phyloP scores from a whole-genome alignment of 2,888 invertebrate genomes.

The Pseudoips prasinana region DNA sequence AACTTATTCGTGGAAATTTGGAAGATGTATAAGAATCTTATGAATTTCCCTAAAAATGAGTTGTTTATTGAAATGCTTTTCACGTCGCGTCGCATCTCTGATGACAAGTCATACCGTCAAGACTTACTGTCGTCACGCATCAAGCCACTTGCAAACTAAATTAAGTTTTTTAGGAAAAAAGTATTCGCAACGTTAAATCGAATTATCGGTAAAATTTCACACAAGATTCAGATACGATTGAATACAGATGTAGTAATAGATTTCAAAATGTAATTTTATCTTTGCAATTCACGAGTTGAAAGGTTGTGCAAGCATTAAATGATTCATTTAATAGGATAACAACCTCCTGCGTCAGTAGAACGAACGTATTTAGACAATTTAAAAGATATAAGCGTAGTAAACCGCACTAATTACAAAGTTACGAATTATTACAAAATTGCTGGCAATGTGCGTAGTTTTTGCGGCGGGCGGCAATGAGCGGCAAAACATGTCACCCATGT shows the following conservation, averaged over 20 bases:
- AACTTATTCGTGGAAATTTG: too few relatives aligned
- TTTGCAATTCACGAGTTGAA: background rate
- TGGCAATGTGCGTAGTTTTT: conserved; percentile 59
- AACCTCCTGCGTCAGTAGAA: conserved; percentile 13
- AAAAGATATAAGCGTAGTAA: conserved; percentile 41
- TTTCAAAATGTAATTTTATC: conserved; percentile 1
- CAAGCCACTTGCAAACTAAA: too few relatives aligned
- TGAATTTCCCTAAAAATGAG: too few relatives aligned
- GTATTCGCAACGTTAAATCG: too few relatives aligned
- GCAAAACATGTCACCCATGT: conserved; percentile 42
- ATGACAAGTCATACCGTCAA: too few relatives aligned
- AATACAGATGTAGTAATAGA: conserved; percentile 1
- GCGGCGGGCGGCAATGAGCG: conserved; percentile 23
- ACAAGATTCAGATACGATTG: too few relatives aligned
- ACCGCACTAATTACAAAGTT: conserved; percentile 53
- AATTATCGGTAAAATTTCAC: too few relatives aligned
- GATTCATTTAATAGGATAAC: conserved; percentile 2
- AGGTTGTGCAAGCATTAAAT: conserved; percentile 1
- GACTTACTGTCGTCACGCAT: too few relatives aligned
- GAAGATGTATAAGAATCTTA: too few relatives aligned
- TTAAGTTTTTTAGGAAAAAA: too few relatives aligned
- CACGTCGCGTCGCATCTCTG: too few relatives aligned
- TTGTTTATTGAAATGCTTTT: too few relatives aligned
- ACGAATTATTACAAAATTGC: conserved; percentile 48
- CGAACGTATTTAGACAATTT: conserved; percentile 21